Conservation (phyloP, 2,888 invertebrate genomes). For the Eucriotettix oculatus region DNA sequence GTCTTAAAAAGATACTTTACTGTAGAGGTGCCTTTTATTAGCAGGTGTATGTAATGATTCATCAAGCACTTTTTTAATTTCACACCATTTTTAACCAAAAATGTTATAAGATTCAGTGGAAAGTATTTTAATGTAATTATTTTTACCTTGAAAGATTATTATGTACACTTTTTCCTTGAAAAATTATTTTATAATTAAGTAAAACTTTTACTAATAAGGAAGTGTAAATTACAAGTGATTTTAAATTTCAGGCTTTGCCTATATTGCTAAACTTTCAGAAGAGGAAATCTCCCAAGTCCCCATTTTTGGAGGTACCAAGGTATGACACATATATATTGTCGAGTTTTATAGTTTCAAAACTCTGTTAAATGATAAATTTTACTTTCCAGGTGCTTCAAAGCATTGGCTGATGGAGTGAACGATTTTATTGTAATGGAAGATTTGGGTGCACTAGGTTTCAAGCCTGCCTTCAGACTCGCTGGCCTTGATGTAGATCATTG, state of each 20-base stretch:
- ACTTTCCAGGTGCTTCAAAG: constrained; percentile 1
- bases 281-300: neutral
- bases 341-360: too few relatives aligned
- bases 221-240: neutral
- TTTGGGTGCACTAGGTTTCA: constrained; percentile 29
- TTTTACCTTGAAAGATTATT: too few relatives aligned
- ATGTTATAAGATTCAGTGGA: too few relatives aligned
- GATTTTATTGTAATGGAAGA: constrained; percentile 41
- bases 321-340: neutral
- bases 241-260: neutral
- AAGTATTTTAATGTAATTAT: too few relatives aligned
- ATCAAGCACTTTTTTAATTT: too few relatives aligned
- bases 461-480: constrained; percentile 28
- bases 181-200: too few relatives aligned
- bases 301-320: neutral
- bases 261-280: neutral
- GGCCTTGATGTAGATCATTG: constrained; percentile 35
- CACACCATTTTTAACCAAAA: too few relatives aligned
- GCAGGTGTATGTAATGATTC: too few relatives aligned
- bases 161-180: too few relatives aligned
- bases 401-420: constrained; percentile 32
- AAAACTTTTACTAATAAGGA: too few relatives aligned
- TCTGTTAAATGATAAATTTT: neutral
- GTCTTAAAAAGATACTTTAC: too few relatives aligned
- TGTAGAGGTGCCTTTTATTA: too few relatives aligned